Conservation (phyloP, 2,113 vertebrate species). For the Entelurus aequoreus region DNA sequence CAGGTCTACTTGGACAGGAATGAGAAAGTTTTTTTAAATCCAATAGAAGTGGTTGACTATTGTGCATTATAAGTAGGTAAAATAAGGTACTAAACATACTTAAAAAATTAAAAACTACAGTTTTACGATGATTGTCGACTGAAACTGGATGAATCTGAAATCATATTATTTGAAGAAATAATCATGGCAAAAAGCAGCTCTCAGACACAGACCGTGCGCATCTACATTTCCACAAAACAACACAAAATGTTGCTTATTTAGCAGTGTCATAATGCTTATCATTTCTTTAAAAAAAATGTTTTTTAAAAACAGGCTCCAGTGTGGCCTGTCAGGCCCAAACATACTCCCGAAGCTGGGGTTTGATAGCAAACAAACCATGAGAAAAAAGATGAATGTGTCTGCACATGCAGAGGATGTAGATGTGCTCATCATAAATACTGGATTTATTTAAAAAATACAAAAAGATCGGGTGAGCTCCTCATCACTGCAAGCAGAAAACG, state of each 20-base stretch:
- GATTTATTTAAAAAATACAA: not conserved
- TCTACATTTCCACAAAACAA: not conserved
- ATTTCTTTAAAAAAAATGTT: not conserved
- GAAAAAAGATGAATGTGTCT: conserved; percentile 39
- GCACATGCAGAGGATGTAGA: not conserved
- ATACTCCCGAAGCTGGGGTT: conserved; percentile 33
- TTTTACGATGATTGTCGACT: conserved; percentile 11
- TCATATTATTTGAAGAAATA: conserved; percentile 62
- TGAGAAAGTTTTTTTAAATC: not conserved
- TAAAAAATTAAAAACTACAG: not conserved
- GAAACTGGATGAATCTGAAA: conserved; percentile 61
- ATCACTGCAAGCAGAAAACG: not conserved
- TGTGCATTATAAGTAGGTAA: not conserved
- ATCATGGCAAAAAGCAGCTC: conserved; percentile 40
- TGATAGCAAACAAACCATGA: conserved; percentile 64
- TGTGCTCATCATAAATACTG: not conserved
- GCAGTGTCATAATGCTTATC: not conserved
- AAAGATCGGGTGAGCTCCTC: too few species aligned
- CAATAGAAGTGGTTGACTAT: not conserved
- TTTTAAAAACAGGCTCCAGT: conserved; percentile 33
- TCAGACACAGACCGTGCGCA: not conserved
- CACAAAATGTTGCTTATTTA: not conserved
- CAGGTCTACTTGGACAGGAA: not conserved
- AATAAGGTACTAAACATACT: not conserved
- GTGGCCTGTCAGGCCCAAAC: conserved; percentile 54